These are phyloP conservation scores for Lordiphosa collinella DNA, from an alignment of 1,140 invertebrate species.

Conservation along the genomic window DNA sequence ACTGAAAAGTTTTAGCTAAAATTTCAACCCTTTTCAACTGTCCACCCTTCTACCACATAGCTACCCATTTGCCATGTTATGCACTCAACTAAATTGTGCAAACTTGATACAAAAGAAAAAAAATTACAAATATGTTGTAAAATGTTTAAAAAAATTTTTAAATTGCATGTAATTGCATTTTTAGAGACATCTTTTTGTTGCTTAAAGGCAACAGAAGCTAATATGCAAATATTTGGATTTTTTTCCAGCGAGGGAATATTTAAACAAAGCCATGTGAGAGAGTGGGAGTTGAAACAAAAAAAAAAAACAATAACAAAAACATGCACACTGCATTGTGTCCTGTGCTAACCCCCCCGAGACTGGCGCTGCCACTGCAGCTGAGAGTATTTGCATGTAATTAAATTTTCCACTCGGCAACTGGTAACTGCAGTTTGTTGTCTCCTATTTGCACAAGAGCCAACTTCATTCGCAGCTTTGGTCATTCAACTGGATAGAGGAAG, in stretches of 20 bases:
- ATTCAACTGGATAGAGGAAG: slow-evolving; percentile 35
- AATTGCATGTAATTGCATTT: not conserved
- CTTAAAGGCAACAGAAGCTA: slow-evolving; percentile 1
- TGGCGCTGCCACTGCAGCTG: slow-evolving; percentile 33
- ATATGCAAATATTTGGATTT: slow-evolving; percentile 6
- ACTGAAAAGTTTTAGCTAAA: slow-evolving; percentile 19
- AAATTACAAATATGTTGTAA: not conserved
- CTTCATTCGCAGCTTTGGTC: slow-evolving; percentile 31
- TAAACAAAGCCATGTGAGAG: not conserved
- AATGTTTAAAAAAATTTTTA: not conserved
- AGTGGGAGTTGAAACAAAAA: not conserved
- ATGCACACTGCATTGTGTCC: slow-evolving; percentile 36
- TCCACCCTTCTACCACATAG: not conserved
- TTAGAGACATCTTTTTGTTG: slow-evolving; percentile 1
- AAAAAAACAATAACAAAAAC: slow-evolving; percentile 6
- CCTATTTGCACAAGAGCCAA: slow-evolving; percentile 45
- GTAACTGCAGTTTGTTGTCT: slow-evolving; percentile 57
- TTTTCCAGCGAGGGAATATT: slow-evolving; percentile 13
- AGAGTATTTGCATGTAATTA: slow-evolving; percentile 70
- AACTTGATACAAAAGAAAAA: slow-evolving; percentile 1
- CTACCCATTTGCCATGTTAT: slow-evolving; percentile 4
- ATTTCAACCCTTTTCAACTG: not conserved
- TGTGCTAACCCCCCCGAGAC: not conserved
- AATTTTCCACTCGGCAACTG: slow-evolving; percentile 64
- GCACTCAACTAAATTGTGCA: slow-evolving; percentile 24